Percentiles rank a stretch among this genome's conserved stretches.
Evolutionary conservation across 1,140 invertebrate species (phyloP).

Genomic region (Nebria ingens): DNA sequence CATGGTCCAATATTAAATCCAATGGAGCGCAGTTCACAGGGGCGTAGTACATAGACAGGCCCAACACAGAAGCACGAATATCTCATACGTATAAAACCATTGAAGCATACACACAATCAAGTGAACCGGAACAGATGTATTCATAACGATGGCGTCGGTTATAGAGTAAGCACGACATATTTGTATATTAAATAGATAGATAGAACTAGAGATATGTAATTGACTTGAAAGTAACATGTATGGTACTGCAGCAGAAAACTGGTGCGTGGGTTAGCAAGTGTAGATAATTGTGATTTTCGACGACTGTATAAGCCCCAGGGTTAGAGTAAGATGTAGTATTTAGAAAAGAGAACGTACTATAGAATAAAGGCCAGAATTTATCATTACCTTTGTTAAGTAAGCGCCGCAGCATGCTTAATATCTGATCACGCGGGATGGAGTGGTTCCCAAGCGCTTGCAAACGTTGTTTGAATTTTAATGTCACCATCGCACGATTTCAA

Average conservation of each 20-base stretch:
- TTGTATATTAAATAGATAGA: no score
- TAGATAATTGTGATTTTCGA: conserved; percentile 1
- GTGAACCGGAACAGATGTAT: neutral
- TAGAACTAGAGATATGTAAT: no score
- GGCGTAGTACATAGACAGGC: neutral
- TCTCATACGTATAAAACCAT: no score
- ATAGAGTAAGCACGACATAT: no score
- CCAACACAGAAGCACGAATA: neutral
- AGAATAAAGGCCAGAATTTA: conserved; percentile 5
- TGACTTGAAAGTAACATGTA: no score
- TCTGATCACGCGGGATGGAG: neutral
- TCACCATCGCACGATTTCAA: neutral
- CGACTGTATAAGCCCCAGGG: no score
- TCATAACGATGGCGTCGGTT: no score
- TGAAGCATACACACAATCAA: neutral
- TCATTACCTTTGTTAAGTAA: conserved; percentile 8
- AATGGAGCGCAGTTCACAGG: neutral
- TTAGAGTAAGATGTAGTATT: no score
- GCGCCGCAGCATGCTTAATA: conserved; percentile 2
- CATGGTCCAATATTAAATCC: neutral
- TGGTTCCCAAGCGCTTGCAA: neutral
- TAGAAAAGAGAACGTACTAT: no score
- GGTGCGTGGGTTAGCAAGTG: neutral
- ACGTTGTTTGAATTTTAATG: conserved; percentile 4
- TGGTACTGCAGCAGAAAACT: no score